Evolutionary conservation across 2,888 invertebrate genomes (phyloP), one percentile per base, ranked within the genome.

Genomic region (Baccha elongata): DNA sequence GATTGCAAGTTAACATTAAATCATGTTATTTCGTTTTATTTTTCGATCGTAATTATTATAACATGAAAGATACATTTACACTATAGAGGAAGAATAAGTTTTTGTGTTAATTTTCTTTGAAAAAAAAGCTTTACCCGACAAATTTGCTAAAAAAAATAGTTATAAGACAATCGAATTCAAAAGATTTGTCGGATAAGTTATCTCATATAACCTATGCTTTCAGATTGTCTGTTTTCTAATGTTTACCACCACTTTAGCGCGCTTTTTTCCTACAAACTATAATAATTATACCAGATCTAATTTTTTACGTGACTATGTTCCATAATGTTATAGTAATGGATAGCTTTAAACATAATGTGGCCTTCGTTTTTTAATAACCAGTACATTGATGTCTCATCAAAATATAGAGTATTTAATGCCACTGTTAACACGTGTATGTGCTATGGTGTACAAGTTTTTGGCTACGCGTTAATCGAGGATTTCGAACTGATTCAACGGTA

Each of bases 1-100:
- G 10, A 5, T 40, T 58, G 15, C 17, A 48, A 69, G 7, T 37
- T n/a, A 32, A 21, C 55, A 40, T 48, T 46, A 21, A 35, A 17
- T 35, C 13, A 35, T 40, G 58, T 23, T 48, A 13, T 50, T 69
- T 42, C 5, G 35, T 55, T 23, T 23, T 3, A 23, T 23, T n/a
- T 1, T 32, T 32, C 29, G 1, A 26, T 6, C 8, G 8, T 32
- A 32, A 32, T 8, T 8, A 32, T 8, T 8, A 32, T 8, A 8
- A 8, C 29, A n/a, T 8, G 29, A 23, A 23, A 23, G 23, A 23
- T 23, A 23, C 23, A 23, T 23, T 5, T 23, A 3, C 5, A 3
- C 5, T 23, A 5, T 8, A 32, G 8, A 32, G 29, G 29, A 32
- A 32, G 29, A 32, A 2, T 6, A 1, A 32, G 3, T 32, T 32